phyloP scores from a whole-genome alignment of 2,113 vertebrate species.

The Rhynchomys soricoides region DNA sequence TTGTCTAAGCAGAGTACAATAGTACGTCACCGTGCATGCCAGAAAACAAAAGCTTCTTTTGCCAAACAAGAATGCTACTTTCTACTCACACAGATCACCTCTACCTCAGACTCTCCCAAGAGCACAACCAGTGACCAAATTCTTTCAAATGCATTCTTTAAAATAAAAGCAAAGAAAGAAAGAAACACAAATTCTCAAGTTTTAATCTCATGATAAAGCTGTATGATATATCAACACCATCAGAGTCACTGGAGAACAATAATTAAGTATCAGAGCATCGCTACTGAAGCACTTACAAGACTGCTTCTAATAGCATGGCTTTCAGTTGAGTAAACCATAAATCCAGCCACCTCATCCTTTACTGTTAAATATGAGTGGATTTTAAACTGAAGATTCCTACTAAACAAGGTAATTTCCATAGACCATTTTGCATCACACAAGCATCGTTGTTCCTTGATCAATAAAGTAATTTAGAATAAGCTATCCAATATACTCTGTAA shows the following conservation, averaged over 20 bases:
- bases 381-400: conserved; percentile 47
- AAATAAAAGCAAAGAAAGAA: conserved; percentile 33
- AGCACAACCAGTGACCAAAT: neutral
- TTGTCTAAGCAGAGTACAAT: conserved; percentile 39
- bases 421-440: neutral
- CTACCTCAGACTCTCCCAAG: neutral
- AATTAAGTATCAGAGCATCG: neutral
- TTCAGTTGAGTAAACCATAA: conserved; percentile 14
- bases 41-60: neutral
- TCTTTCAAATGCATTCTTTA: neutral
- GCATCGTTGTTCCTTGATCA: neutral
- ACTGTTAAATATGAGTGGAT: neutral
- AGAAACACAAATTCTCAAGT: neutral
- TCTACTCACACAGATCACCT: neutral
- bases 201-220: neutral
- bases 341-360: neutral
- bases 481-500: neutral
- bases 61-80: conserved; percentile 15
- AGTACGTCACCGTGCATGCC: neutral
- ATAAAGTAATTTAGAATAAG: conserved; percentile 5
- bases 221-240: neutral
- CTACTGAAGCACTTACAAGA: conserved; percentile 14
- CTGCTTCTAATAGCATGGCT: neutral
- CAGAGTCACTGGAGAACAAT: neutral
- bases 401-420: conserved; percentile 9